A percentile compares a stretch with the other conserved stretches of the same genome.
Conservation (phyloP, 2,113 vertebrate genomes). For the Labeo catla region DNA sequence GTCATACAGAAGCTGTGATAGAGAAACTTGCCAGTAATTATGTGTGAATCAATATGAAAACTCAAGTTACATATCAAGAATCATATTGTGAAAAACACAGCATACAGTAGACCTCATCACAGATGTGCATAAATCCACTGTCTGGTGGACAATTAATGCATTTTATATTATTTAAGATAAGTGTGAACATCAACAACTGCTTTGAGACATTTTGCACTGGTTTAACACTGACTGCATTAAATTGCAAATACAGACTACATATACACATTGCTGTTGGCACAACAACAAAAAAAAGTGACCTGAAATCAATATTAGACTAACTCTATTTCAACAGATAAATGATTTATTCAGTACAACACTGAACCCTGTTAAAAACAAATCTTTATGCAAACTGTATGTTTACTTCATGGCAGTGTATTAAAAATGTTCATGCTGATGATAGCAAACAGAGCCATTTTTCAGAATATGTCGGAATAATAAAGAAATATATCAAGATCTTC, state of each 20-base stretch:
- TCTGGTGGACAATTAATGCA: not conserved
- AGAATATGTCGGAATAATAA: not conserved
- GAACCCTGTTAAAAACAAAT: slow-evolving; percentile 26
- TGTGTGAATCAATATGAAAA: not conserved
- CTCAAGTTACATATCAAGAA: not conserved
- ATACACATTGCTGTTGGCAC: slow-evolving; percentile 29
- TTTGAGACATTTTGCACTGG: slow-evolving; percentile 1
- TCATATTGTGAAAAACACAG: slow-evolving; percentile 5
- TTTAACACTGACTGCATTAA: slow-evolving; percentile 31
- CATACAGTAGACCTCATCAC: not conserved
- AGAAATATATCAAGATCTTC: not conserved
- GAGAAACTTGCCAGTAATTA: not conserved
- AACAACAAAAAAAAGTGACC: slow-evolving; percentile 20
- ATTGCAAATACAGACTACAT: not conserved
- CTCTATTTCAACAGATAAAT: not conserved
- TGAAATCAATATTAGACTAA: not conserved
- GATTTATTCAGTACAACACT: not conserved
- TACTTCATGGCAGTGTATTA: slow-evolving; percentile 16
- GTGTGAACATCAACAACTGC: slow-evolving; percentile 7
- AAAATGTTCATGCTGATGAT: not conserved
- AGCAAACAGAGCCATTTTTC: not conserved
- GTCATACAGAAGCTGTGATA: not conserved
- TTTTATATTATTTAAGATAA: not conserved
- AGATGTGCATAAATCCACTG: slow-evolving; percentile 10
- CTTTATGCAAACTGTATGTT: not conserved